A percentile compares a stretch with the other conserved stretches of the same genome.
Evolutionary conservation across 2,888 invertebrate genomes (phyloP).

Genomic region (Hypsopygia costalis): DNA sequence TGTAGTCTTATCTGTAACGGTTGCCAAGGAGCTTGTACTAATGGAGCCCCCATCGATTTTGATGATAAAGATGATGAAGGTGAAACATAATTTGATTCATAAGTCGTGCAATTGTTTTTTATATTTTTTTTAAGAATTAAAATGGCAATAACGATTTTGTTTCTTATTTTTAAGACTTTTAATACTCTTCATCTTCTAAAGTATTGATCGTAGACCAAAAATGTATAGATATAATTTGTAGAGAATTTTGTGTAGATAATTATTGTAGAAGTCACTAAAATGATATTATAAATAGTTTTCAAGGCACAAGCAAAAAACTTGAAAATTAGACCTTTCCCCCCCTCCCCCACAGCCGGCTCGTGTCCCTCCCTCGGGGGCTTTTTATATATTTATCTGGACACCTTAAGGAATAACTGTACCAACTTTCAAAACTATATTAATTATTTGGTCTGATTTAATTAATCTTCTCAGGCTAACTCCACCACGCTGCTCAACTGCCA

Average conservation of each 20-base stretch:
- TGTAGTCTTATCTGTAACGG: neutral
- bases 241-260: constrained; percentile 3
- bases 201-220: constrained; percentile 1
- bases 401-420: no score
- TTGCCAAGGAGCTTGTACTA: neutral
- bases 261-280: constrained; percentile 1
- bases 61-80: neutral
- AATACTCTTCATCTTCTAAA: neutral
- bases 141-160: neutral
- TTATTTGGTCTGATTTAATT: neutral
- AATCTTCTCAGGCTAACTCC: no score
- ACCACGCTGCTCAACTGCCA: no score
- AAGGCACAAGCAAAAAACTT: no score
- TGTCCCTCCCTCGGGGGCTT: no score
- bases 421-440: no score
- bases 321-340: no score
- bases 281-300: neutral
- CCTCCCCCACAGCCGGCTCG: no score
- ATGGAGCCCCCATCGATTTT: neutral
- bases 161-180: no score
- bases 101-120: neutral
- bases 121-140: no score
- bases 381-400: no score
- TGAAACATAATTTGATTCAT: neutral
- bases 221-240: constrained; percentile 1